These are phyloP conservation scores for Pseudomyrmex dendroicus DNA, from an alignment of 1,140 invertebrate genomes.

Conservation along the genomic window DNA sequence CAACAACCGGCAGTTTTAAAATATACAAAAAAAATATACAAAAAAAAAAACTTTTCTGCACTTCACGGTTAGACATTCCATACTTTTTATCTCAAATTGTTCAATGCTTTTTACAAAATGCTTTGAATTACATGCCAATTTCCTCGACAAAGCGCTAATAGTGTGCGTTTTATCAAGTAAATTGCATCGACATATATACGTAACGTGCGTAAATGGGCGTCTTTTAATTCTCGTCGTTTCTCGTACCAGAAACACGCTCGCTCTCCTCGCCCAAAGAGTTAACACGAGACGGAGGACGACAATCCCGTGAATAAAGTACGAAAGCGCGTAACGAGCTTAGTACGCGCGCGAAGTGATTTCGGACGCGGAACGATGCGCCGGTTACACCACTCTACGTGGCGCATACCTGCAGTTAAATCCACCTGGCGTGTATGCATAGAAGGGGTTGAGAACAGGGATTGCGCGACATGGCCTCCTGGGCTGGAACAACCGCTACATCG, in stretches of 20 bases:
- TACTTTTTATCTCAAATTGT: no score
- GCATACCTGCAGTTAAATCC: conserved; percentile 70
- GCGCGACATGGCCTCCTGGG: conserved; percentile 27
- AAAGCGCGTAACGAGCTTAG: conserved; percentile 48
- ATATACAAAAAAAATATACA: no score
- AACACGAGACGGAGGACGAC: conserved; percentile 11
- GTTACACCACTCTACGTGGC: not conserved
- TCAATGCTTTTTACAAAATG: no score
- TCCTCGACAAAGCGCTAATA: not conserved
- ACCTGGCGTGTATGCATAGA: conserved; percentile 53
- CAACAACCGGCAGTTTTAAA: no score
- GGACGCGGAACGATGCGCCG: conserved; percentile 11
- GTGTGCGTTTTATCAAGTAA: not conserved
- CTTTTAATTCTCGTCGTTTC: conserved; percentile 1
- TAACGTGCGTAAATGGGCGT: not conserved
- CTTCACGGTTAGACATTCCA: no score
- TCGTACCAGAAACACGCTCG: not conserved
- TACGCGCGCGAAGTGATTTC: conserved; percentile 44
- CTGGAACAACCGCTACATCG: conserved; percentile 46
- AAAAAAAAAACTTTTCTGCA: no score
- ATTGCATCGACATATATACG: conserved; percentile 5
- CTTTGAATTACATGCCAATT: no score
- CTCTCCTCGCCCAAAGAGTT: not conserved
- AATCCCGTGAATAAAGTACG: conserved; percentile 55
- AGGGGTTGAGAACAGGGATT: not conserved